phyloP scores from a whole-genome alignment of 1,140 invertebrate genomes.

The Gonatopus flavifemur region DNA sequence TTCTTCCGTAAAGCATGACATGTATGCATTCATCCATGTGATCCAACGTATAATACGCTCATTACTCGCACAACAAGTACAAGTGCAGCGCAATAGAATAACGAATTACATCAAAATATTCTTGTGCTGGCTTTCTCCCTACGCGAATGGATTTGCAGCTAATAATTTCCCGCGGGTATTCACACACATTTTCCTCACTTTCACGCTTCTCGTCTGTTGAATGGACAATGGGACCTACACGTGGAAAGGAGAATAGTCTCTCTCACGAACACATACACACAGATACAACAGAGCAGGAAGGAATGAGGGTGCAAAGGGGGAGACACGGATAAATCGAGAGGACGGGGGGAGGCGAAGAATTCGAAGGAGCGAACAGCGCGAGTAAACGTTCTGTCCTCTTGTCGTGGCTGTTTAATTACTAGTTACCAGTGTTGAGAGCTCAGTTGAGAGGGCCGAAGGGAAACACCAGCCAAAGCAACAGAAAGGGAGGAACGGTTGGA shows the following conservation, averaged over 20 bases:
- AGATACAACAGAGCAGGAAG: neutral
- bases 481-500: neutral
- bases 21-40: too few relatives aligned
- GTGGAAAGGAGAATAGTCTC: neutral
- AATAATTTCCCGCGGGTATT: slow-evolving; percentile 17
- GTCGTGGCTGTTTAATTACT: slow-evolving; percentile 1
- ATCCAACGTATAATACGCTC: too few relatives aligned
- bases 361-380: neutral
- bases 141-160: neutral
- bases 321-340: neutral
- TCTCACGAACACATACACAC: too few relatives aligned
- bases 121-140: too few relatives aligned
- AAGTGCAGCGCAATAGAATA: too few relatives aligned
- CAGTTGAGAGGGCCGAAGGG: neutral
- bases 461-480: neutral
- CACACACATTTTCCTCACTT: neutral
- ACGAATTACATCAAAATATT: too few relatives aligned
- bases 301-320: neutral
- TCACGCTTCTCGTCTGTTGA: neutral
- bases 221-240: slow-evolving; percentile 1
- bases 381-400: neutral
- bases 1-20: too few relatives aligned
- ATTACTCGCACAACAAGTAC: too few relatives aligned
- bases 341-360: neutral
- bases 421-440: neutral